phyloP scores from a whole-genome alignment of 2,888 invertebrate genomes.

The Andrena bucephala region DNA sequence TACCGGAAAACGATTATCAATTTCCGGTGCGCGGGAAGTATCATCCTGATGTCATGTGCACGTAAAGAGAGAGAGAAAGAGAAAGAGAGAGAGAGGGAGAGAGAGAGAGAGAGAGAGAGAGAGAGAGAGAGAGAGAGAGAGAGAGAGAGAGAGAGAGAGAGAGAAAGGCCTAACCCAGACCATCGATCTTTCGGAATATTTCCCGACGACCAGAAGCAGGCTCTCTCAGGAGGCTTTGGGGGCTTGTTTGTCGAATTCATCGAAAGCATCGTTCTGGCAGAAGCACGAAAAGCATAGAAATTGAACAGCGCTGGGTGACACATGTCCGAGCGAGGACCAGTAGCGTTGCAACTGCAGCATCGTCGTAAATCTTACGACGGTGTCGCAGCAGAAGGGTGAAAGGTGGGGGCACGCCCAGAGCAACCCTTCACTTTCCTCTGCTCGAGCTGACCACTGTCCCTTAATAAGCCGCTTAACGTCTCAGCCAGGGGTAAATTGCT shows the following conservation, averaged over 20 bases:
- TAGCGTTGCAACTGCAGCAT: conserved; percentile 22
- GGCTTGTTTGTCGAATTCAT: conserved; percentile 61
- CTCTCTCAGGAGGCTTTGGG: conserved; percentile 55
- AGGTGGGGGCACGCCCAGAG: conserved; percentile 67
- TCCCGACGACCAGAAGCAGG: conserved; percentile 35
- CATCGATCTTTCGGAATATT: conserved; percentile 67
- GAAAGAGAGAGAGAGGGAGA: background rate
- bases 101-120: background rate
- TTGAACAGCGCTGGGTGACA: conserved; percentile 65
- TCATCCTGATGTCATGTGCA: conserved; percentile 53
- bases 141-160: background rate
- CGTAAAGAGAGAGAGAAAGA: background rate
- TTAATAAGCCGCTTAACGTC: conserved; percentile 82
- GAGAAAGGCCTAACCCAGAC: background rate
- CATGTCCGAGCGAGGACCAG: conserved; percentile 63
- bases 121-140: background rate
- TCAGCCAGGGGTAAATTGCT: conserved; percentile 79
- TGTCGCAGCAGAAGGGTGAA: conserved; percentile 61
- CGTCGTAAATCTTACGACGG: conserved; percentile 74
- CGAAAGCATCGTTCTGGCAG: conserved; percentile 33
- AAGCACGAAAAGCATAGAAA: conserved; percentile 45
- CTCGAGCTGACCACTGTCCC: conserved; percentile 72
- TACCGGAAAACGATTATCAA: conserved; percentile 62
- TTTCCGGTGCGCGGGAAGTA: conserved; percentile 46
- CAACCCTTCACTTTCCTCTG: conserved; percentile 65